Evolutionary conservation across 2,888 invertebrate genomes (phyloP).

Genomic region (Cyclophora punctaria): DNA sequence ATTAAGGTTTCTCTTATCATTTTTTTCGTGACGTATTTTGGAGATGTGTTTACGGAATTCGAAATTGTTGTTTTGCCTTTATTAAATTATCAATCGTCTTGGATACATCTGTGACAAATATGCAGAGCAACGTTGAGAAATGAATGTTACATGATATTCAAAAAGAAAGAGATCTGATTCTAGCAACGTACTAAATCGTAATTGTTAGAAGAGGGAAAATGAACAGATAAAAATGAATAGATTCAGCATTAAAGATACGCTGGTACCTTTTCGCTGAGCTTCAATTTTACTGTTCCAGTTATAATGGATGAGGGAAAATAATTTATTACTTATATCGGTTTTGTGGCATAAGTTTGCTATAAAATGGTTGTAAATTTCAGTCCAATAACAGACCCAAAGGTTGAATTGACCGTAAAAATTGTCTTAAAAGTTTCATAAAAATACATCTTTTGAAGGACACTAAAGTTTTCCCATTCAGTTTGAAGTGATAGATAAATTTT

Average conservation of each 20-base stretch:
- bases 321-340: constrained; percentile 19
- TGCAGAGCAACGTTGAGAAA: background rate
- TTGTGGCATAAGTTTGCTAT: constrained; percentile 19
- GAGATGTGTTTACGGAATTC: constrained; percentile 9
- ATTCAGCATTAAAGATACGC: constrained; percentile 13
- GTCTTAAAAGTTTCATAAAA: constrained; percentile 17
- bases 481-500: too few species aligned
- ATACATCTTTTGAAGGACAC: constrained; percentile 4
- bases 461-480: too few species aligned
- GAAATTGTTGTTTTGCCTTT: background rate
- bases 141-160: too few species aligned
- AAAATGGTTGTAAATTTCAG: constrained; percentile 19
- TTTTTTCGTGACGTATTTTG: constrained; percentile 27
- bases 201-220: too few species aligned
- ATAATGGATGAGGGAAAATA: constrained; percentile 26
- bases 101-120: background rate
- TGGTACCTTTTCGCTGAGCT: constrained; percentile 22
- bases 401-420: constrained; percentile 10
- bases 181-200: too few species aligned
- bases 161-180: too few species aligned
- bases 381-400: constrained; percentile 8
- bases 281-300: constrained; percentile 25
- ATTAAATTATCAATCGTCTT: background rate
- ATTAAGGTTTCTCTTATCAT: constrained; percentile 41
- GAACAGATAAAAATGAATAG: constrained; percentile 12